Evolutionary conservation across 2,888 invertebrate genomes (phyloP).

Genomic region (Apocheima hispidaria): DNA sequence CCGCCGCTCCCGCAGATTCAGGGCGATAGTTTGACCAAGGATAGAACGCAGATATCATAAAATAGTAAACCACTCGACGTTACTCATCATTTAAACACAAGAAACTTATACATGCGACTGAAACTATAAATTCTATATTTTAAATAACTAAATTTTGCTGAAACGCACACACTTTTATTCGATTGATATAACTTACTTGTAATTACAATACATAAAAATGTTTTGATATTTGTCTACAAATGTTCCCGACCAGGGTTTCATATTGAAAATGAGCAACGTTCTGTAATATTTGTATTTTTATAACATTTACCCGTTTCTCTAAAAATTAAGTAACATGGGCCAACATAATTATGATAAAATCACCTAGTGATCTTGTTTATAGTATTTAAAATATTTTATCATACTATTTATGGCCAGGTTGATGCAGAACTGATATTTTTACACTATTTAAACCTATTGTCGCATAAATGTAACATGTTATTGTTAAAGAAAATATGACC

Average conservation of each 20-base stretch:
- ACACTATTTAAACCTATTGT: conserved; percentile 32
- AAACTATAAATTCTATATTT: conserved; percentile 22
- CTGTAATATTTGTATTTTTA: conserved; percentile 36
- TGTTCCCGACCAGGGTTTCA: conserved; percentile 44
- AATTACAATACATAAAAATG: conserved; percentile 17
- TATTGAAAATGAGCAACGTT: conserved; percentile 25
- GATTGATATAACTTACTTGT: conserved; percentile 25
- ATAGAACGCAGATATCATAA: conserved; percentile 35
- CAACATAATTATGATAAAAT: conserved; percentile 34
- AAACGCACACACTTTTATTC: conserved; percentile 25
- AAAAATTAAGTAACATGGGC: conserved; percentile 31
- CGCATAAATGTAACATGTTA: conserved; percentile 28
- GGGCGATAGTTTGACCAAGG: conserved; percentile 61
- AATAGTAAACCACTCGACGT: conserved; percentile 30
- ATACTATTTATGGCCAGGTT: conserved; percentile 19
- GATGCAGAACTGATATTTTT: conserved; percentile 42
- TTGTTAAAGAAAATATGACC: conserved; percentile 32
- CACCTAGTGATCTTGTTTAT: conserved; percentile 19
- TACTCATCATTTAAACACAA: conserved; percentile 32
- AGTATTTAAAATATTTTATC: conserved; percentile 20
- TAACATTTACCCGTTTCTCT: conserved; percentile 30
- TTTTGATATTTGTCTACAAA: conserved; percentile 51
- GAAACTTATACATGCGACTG: conserved; percentile 18
- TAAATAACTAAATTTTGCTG: conserved; percentile 15
- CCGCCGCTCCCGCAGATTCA: conserved; percentile 31